Conservation (phyloP, 2,113 vertebrate genomes). For the Rhynchopsitta pachyrhyncha region DNA sequence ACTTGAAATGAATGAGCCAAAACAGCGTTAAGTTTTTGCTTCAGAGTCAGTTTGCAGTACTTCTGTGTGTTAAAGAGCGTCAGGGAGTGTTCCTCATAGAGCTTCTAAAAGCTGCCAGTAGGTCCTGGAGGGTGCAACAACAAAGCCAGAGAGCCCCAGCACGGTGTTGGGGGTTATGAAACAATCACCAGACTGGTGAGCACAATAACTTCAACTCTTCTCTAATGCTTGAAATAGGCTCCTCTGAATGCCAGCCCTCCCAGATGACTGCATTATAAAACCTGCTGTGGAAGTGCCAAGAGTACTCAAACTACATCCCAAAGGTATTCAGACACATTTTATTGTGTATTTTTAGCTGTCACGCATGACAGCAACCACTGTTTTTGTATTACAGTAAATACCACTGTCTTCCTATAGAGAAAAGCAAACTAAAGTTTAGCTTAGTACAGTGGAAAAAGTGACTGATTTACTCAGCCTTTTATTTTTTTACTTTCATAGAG, state of each 20-base stretch:
- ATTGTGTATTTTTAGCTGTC: conserved; percentile 67
- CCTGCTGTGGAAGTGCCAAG: conserved; percentile 31
- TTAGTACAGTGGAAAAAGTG: neutral
- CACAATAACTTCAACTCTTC: neutral
- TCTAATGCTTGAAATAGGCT: conserved; percentile 16
- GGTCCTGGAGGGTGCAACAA: neutral
- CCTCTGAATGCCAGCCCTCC: conserved; percentile 13
- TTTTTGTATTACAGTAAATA: conserved; percentile 60
- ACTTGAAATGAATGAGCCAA: neutral
- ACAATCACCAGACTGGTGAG: neutral
- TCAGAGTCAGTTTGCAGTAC: neutral
- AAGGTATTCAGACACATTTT: conserved; percentile 61
- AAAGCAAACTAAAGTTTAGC: neutral
- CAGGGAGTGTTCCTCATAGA: neutral
- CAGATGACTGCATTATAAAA: conserved; percentile 48
- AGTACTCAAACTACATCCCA: conserved; percentile 44
- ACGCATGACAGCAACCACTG: conserved; percentile 30
- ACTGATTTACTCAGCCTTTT: neutral
- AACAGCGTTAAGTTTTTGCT: neutral
- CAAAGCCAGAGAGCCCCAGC: neutral
- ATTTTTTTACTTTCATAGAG: neutral
- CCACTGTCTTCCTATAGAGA: neutral
- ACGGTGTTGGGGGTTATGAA: conserved; percentile 12
- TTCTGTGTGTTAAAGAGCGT: neutral
- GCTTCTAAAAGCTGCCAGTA: conserved; percentile 39